phyloP scores from a whole-genome alignment of 2,797 vertebrate genomes.

The Argentina silus region DNA sequence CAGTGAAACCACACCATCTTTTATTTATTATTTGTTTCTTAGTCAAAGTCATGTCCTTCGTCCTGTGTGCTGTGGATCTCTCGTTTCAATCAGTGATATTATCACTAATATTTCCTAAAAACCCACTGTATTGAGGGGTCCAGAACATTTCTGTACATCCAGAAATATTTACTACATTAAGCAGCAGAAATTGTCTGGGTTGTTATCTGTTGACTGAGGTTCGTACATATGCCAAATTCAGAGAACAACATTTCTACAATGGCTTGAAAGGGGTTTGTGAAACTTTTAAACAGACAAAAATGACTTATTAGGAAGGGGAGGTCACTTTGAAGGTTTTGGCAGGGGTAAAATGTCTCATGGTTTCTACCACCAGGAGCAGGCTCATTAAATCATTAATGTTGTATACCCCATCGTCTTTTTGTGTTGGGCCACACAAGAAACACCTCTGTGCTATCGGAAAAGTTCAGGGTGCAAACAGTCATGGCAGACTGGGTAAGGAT shows the following conservation, averaged over 20 bases:
- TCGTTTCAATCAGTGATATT: not conserved
- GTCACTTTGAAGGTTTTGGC: not conserved
- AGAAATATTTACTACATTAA: not conserved
- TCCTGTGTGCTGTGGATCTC: not conserved
- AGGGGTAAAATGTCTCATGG: not conserved
- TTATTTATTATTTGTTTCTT: not conserved
- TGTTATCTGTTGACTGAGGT: not conserved
- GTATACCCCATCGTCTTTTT: not conserved
- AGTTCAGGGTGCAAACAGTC: not conserved
- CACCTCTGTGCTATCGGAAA: not conserved
- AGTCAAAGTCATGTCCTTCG: not conserved
- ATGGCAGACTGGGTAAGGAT: too few species aligned
- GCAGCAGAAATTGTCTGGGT: not conserved
- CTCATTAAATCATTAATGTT: not conserved
- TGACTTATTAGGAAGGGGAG: not conserved
- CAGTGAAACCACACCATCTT: not conserved
- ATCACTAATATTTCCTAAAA: not conserved
- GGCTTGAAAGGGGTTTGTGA: too few species aligned
- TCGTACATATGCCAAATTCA: too few species aligned
- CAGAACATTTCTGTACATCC: too few species aligned
- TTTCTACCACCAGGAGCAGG: not conserved
- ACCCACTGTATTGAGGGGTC: not conserved
- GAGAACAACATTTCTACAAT: too few species aligned
- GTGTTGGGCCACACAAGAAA: not conserved
- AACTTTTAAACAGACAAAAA: not conserved